These are phyloP conservation scores for Polydesmus complanatus DNA, from an alignment of 2,888 invertebrate species.

Conservation along the genomic window DNA sequence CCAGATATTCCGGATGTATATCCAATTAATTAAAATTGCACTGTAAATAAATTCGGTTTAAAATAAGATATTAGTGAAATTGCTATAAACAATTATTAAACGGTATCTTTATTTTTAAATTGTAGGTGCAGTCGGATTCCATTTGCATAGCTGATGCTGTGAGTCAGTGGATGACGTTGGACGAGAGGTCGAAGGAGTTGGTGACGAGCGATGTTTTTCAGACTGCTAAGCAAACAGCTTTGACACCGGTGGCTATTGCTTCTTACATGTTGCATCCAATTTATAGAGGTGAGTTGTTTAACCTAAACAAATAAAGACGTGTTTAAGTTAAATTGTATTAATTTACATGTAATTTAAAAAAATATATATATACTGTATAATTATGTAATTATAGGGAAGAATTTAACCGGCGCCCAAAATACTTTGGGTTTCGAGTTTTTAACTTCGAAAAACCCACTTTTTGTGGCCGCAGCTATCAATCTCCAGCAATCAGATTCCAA, in stretches of 20 bases:
- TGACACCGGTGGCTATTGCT: neutral
- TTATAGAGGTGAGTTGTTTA: neutral
- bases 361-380: too few species aligned
- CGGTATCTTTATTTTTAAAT: neutral
- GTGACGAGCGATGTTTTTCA: neutral
- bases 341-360: too few species aligned
- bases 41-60: neutral
- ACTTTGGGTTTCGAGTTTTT: neutral
- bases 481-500: neutral
- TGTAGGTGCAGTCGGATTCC: neutral
- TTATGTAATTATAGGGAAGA: too few species aligned
- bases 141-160: neutral
- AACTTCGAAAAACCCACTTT: neutral
- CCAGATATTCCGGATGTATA: too few species aligned
- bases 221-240: neutral
- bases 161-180: neutral
- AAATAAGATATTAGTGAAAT: neutral
- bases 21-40: too few species aligned
- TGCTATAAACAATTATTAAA: too few species aligned
- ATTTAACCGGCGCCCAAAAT: neutral
- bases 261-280: neutral
- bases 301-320: neutral
- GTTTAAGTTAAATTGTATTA: too few species aligned
- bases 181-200: neutral
- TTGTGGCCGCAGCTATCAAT: neutral